Evolutionary conservation across 2,888 invertebrate genomes (phyloP).

Genomic region (Melangyna quadrimaculata): DNA sequence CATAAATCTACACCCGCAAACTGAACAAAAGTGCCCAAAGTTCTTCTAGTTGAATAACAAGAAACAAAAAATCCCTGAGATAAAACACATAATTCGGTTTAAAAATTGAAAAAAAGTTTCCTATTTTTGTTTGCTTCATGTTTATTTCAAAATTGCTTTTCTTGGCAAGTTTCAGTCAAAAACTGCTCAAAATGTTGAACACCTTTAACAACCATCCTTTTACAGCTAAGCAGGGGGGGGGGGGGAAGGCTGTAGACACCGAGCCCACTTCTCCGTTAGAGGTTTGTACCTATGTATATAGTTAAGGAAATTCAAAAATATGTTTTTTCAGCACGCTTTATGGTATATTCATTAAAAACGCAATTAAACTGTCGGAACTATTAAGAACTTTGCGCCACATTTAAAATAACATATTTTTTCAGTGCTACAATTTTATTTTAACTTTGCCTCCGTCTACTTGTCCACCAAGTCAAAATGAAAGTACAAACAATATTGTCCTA

Average conservation of each 20-base stretch:
- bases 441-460: neutral
- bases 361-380: constrained; percentile 52
- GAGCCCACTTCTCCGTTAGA: no score
- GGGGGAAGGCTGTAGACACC: no score
- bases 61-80: constrained; percentile 25
- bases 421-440: neutral
- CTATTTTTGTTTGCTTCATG: constrained; percentile 16
- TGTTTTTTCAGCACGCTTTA: neutral
- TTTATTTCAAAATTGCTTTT: constrained; percentile 54
- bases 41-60: constrained; percentile 10
- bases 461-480: neutral
- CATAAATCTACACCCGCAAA: constrained; percentile 57
- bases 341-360: constrained; percentile 38
- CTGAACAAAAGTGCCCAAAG: constrained; percentile 26
- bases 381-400: constrained; percentile 21
- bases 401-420: constrained; percentile 7
- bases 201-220: neutral
- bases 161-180: constrained; percentile 50
- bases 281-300: no score
- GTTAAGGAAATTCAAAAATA: neutral
- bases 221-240: neutral
- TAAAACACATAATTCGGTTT: constrained; percentile 56
- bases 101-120: constrained; percentile 60
- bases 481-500: neutral
- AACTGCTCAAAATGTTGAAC: constrained; percentile 37